Evolutionary conservation across 2,113 vertebrate genomes (phyloP).

Genomic region (Dasyurus viverrinus): DNA sequence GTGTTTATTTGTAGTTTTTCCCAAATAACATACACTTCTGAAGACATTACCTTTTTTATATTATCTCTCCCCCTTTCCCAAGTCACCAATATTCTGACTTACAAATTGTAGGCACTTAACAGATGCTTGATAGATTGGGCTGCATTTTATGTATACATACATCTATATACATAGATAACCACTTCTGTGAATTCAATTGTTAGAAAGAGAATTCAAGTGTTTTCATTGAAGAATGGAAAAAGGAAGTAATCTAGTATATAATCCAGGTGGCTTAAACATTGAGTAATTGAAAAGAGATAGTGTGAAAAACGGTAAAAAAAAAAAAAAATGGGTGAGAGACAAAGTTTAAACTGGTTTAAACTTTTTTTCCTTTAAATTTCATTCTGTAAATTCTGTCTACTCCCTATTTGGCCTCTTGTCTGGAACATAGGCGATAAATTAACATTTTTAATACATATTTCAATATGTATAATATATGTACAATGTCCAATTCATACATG

Average conservation of each 20-base stretch:
- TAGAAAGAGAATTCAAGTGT: background rate
- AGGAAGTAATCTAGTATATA: background rate
- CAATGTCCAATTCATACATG: too few species aligned
- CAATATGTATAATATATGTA: too few species aligned
- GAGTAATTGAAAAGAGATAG: background rate
- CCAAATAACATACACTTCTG: background rate
- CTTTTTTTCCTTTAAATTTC: too few species aligned
- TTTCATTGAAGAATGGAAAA: background rate
- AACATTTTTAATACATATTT: too few species aligned
- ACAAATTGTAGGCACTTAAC: background rate
- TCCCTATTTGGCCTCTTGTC: too few species aligned
- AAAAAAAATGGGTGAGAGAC: background rate
- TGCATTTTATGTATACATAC: too few species aligned
- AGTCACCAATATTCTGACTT: background rate
- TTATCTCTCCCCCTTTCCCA: rapidly evolving
- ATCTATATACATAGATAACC: too few species aligned
- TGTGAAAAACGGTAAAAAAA: background rate
- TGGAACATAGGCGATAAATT: too few species aligned
- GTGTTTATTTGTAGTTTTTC: background rate
- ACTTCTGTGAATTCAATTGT: background rate
- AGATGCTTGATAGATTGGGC: background rate
- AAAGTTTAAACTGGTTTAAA: background rate
- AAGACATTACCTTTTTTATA: background rate
- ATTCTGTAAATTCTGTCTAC: too few species aligned
- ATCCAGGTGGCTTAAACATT: background rate